Conservation (phyloP, 2,113 vertebrate genomes). For the Struthio camelus region DNA sequence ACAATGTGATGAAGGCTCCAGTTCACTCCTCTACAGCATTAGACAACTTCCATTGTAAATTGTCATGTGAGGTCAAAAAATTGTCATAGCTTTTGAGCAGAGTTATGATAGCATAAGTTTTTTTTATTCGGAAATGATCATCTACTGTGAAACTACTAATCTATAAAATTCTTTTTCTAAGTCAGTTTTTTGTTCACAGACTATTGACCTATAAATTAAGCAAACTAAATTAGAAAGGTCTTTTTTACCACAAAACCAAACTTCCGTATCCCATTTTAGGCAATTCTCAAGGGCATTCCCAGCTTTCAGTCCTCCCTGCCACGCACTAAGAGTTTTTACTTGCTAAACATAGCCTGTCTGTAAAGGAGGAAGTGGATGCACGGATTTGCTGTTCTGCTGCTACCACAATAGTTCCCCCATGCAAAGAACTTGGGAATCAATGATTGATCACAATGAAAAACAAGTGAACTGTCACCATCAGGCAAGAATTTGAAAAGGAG, state of each 20-base stretch:
- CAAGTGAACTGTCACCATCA: neutral
- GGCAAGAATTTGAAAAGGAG: neutral
- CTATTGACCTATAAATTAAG: neutral
- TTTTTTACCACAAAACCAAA: neutral
- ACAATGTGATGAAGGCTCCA: neutral
- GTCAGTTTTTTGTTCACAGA: neutral
- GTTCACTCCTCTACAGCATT: neutral
- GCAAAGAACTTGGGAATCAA: neutral
- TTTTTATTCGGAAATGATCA: neutral
- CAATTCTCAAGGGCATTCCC: neutral
- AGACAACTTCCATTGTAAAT: neutral
- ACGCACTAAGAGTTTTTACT: neutral
- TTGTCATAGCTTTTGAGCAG: neutral
- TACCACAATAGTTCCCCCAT: neutral
- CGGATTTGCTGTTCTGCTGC: neutral
- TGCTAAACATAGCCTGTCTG: neutral
- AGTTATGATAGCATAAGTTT: neutral
- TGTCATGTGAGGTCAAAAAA: neutral
- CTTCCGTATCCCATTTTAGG: neutral
- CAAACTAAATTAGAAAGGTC: neutral
- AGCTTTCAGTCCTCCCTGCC: fast-evolving
- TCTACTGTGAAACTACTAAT: neutral
- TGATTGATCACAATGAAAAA: neutral
- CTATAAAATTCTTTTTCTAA: neutral
- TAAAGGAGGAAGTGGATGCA: neutral